phyloP scores from a whole-genome alignment of 1,140 invertebrate genomes.

The Helicorthomorpha holstii region DNA sequence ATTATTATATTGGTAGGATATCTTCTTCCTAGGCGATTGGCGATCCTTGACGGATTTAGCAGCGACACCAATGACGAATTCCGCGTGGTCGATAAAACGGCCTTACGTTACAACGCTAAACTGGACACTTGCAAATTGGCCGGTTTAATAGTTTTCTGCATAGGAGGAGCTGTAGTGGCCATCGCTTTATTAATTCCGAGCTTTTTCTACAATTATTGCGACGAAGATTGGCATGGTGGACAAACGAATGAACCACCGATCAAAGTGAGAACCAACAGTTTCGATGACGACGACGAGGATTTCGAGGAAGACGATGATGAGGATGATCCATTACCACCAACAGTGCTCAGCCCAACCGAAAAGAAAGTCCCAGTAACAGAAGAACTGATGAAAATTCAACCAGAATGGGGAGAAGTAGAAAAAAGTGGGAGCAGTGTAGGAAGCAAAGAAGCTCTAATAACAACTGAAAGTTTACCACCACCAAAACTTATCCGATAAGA shows the following conservation, averaged over 20 bases:
- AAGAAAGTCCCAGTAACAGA: conserved; percentile 15
- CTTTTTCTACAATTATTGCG: conserved; percentile 26
- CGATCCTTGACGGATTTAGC: no score
- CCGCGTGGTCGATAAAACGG: conserved; percentile 29
- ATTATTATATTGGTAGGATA: conserved; percentile 33
- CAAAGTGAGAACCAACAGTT: neutral
- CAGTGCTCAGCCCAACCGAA: neutral
- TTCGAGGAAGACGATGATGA: neutral
- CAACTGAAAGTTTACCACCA: no score
- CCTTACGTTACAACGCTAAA: conserved; percentile 31
- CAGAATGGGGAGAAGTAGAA: neutral
- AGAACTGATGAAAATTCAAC: conserved; percentile 15
- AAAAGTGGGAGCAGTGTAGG: no score
- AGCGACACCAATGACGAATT: conserved; percentile 25
- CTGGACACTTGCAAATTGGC: conserved; percentile 33
- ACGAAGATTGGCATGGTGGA: conserved; percentile 21
- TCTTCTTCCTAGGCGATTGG: conserved; percentile 27
- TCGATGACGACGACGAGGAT: neutral
- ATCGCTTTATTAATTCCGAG: conserved; percentile 31
- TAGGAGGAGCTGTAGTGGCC: conserved; percentile 31
- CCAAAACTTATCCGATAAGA: no score
- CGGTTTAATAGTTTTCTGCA: conserved; percentile 32
- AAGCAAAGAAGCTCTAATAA: no score
- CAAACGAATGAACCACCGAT: conserved; percentile 9
- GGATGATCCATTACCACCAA: neutral